Evolutionary conservation across 2,888 invertebrate species (phyloP), one percentile per base, ranked within the genome.

Genomic region (Phyto melanocephala): DNA sequence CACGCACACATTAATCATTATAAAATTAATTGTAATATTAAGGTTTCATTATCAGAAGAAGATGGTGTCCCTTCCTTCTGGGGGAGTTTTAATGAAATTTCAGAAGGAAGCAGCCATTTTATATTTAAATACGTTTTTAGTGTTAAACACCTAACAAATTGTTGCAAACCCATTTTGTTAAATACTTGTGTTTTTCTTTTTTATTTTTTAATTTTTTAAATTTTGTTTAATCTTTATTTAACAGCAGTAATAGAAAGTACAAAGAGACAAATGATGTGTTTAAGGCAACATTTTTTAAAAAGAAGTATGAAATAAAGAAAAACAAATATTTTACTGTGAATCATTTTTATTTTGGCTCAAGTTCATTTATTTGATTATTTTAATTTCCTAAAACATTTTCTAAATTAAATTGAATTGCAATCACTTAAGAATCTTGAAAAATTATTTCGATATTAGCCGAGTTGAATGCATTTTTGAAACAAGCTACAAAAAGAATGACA

Each of bases 181-280:
- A n/a, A n/a, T n/a, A n/a, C n/a, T n/a, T n/a, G n/a, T n/a, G n/a
- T n/a, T n/a, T 20, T 33, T 28, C 28, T 68, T 62, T 56, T 65
- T 37, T 56, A 40, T 60, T 4, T 3, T 40, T 17, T 17, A 45
- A 54, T 65, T 28, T 65, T 50, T 45, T 62, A 63, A 63, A 45
- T 22, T n/a, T 45, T 40, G n/a, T 40, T 2, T 40, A n/a, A 5
- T 40, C n/a, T n/a, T 11, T n/a, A 11, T 11, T 40, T 40, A 40
- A 78, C 52, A 82, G 47, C 47, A 63, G 68, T 50, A 37, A 17
- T 37, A 52, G 37, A 56, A 86, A 86, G 89, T 89, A 88, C 89
- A 89, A 88, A 89, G 86, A 88, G 87, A 88, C 88, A 88, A 88
- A 87, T 86, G 88, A 87, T 86, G 86, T 84, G 85, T 17, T 3